Percentiles rank a stretch among this genome's conserved stretches.
These are phyloP conservation scores for Heteropelma amictum DNA, from an alignment of 2,888 invertebrate species.

Conservation along the genomic window DNA sequence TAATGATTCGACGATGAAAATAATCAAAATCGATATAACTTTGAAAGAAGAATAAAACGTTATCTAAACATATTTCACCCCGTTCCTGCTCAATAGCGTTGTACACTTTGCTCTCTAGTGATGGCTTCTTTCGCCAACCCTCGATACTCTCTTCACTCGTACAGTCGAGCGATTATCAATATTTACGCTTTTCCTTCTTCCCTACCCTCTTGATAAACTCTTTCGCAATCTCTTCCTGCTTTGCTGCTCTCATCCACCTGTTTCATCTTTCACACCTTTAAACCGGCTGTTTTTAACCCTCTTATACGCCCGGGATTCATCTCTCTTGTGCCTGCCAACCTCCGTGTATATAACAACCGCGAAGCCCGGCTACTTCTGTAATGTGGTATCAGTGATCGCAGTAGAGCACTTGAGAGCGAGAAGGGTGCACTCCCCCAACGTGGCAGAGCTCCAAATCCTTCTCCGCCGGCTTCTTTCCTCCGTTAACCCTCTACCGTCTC, in stretches of 20 bases:
- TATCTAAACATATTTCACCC: neutral
- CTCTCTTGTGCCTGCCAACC: conserved; percentile 10
- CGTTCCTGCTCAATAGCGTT: neutral
- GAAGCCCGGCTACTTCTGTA: conserved; percentile 62
- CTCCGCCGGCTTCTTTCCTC: conserved; percentile 56
- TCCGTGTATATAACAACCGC: conserved; percentile 62
- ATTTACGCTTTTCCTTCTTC: conserved; percentile 68
- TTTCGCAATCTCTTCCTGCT: conserved; percentile 40
- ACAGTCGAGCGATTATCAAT: conserved; percentile 72
- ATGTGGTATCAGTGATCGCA: conserved; percentile 77
- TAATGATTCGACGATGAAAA: too few species aligned
- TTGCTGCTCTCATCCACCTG: conserved; percentile 67
- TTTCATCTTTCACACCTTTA: conserved; percentile 65
- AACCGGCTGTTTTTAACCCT: conserved; percentile 60
- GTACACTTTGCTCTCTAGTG: conserved; percentile 12
- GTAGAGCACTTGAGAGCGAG: conserved; percentile 74
- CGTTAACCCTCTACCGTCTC: conserved; percentile 48
- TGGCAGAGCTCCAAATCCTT: conserved; percentile 77
- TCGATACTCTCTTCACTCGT: neutral
- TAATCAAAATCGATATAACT: neutral
- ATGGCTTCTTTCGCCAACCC: conserved; percentile 17
- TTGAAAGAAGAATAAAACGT: neutral
- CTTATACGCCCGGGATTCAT: neutral
- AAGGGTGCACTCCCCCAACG: conserved; percentile 72
- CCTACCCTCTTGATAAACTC: conserved; percentile 38